Percentiles rank a stretch among this genome's conserved stretches.
Conservation (phyloP, 2,888 invertebrate species). For the Acanthosepion pharaonis region DNA sequence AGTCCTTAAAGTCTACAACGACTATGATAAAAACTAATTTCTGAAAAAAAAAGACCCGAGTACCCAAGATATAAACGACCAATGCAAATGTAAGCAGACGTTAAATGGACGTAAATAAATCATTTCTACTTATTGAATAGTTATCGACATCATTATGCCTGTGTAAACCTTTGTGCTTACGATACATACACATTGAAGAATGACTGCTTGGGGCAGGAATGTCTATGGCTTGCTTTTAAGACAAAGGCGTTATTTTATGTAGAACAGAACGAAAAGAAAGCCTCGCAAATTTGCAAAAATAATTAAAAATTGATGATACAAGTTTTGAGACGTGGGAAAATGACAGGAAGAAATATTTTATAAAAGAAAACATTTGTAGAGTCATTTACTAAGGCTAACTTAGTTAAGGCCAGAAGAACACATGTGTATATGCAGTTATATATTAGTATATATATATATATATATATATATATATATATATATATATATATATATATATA, state of each 20-base stretch:
- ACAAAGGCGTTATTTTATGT: too few relatives aligned
- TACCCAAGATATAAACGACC: neutral
- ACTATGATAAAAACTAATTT: neutral
- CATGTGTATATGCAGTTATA: too few relatives aligned
- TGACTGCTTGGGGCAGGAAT: neutral
- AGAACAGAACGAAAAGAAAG: too few relatives aligned
- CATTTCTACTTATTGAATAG: neutral
- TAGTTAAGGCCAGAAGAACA: neutral
- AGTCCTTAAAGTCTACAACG: neutral
- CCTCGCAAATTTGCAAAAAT: neutral
- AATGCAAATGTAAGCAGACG: neutral
- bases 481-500: neutral
- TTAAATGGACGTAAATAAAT: neutral
- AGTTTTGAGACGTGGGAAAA: constrained; percentile 17
- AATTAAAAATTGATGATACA: neutral
- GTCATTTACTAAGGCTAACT: neutral
- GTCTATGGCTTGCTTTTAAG: neutral
- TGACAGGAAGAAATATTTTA: neutral
- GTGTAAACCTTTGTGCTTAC: neutral
- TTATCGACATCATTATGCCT: neutral
- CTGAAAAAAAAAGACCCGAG: neutral
- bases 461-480: too few relatives aligned
- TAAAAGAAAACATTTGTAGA: neutral
- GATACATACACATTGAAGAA: neutral
- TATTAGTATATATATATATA: too few relatives aligned